A percentile compares a stretch with the other conserved stretches of the same genome.
phyloP scores from a whole-genome alignment of 2,113 vertebrate genomes.

The Entomyzon cyanotis region DNA sequence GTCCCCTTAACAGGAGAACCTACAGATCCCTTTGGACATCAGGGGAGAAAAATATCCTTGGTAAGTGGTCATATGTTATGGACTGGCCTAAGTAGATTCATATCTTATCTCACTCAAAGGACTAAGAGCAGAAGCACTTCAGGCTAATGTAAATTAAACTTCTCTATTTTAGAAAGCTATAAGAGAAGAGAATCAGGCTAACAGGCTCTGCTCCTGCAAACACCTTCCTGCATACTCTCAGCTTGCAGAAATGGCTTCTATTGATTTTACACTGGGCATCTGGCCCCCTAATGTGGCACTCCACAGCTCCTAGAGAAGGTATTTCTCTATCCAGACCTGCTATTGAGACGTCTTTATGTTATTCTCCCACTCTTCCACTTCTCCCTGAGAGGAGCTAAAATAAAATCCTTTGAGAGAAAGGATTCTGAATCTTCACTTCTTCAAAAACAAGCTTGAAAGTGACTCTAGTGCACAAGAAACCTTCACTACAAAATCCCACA shows the following conservation, averaged over 20 bases:
- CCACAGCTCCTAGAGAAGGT: background rate
- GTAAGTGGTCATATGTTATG: background rate
- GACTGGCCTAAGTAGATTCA: background rate
- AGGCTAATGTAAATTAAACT: constrained; percentile 5
- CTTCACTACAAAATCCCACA: constrained; percentile 1
- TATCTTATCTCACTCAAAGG: background rate
- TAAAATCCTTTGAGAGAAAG: constrained; percentile 10
- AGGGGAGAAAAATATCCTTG: background rate
- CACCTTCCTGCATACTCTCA: background rate
- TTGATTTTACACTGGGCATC: background rate
- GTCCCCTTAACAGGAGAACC: background rate
- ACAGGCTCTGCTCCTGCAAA: background rate
- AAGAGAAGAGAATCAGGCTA: background rate
- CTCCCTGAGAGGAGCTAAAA: background rate
- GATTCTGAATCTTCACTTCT: constrained; percentile 2
- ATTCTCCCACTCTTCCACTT: background rate
- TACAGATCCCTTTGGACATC: background rate
- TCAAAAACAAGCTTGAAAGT: constrained; percentile 15
- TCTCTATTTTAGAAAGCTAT: background rate
- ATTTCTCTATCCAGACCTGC: background rate
- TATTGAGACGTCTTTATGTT: background rate
- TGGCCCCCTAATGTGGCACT: background rate
- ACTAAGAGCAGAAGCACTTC: background rate
- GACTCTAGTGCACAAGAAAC: background rate
- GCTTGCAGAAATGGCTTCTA: background rate